Base-by-base conservation (phyloP, 2,888 invertebrate genomes). In the Caenorhabditis angaria region DNA sequence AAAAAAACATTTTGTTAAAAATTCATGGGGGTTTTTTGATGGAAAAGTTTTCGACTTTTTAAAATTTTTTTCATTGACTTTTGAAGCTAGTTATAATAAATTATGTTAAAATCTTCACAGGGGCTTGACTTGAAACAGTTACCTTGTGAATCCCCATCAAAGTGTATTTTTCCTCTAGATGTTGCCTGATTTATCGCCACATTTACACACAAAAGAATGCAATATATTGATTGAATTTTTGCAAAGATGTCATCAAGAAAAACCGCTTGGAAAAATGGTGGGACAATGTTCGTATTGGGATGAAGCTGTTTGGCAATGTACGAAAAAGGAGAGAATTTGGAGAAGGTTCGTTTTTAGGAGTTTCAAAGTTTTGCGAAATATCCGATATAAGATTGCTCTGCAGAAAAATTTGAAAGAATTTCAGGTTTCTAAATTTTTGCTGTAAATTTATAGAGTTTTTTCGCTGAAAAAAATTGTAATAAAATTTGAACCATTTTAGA, bases 141-240 rank as follows among this genome's bases (percentile, higher is more conserved):
- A n/a, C n/a, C n/a, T n/a, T n/a, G n/a, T n/a, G n/a, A n/a, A n/a
- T n/a, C n/a, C n/a, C n/a, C n/a, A n/a, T n/a, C n/a, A n/a, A n/a
- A n/a, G n/a, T n/a, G n/a, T n/a, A n/a, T 14, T 41, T 14, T 41
- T 41, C 18, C 41, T 50, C 28, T 20, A 59, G 65, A 84, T 85
- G 85, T 74, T 78, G 64, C 83, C 85, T 3, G 86, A 86, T 80
- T 74, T 85, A 41, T 86, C 86, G 20, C 81, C 83, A 24, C 86
- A 86, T 66, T 74, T 86, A 53, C 86, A 86, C 67, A 86, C 85
- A 1, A 76, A 61, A n/a, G 86, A 86, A 66, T 86, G 86, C 71
- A 86, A 86, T 62, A 67, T 78, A 41, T 77, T 86, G 27, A 80
- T 86, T 58, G 70, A 83, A 32, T 70, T 84, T 27, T 59, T 83